Base-by-base conservation (phyloP, 1,140 invertebrate species). In the Megalopta genalis region DNA sequence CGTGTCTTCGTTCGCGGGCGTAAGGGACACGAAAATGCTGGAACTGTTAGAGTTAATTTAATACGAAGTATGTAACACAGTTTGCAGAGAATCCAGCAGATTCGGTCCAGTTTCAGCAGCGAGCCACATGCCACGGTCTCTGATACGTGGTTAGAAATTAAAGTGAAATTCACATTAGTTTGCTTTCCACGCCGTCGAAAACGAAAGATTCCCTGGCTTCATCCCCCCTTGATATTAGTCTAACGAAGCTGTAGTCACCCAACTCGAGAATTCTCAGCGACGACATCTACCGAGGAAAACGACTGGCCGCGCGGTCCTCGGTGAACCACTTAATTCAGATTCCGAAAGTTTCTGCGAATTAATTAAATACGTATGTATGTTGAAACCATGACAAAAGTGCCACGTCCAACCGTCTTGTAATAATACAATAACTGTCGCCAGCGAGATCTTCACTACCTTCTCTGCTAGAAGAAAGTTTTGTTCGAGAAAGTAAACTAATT, bases 61-160 rank as follows among this genome's bases (percentile, higher is more conserved):
- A 72, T 73, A 25, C 14, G 12, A 65, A 79, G 77, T 65, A 65
- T 65, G 62, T 79, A 79, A 79, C 70, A 60, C 69, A 65, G 70
- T 79, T 71, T 39, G 27, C 9, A 10, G 39, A 27, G 75, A 25
- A 63, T 77, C 42, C 27, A 37, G 14, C 8, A 6, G 27, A 8
- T 18, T 32, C n/a, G 75, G 59, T 39, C 67, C 7, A 71, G 75
- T 62, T 70, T 70, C 25, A 16, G 37, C 32, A 46, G 67, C 42
- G 37, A 25, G 42, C 57, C 52, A 23, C 23, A 66, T 63, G 60
- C 49, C 71, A 42, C 32, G 57, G 57, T 39, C 57, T 57, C 54
- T 18, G 62, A 76, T 69, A 76, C 73, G 72, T 80, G 46, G 78
- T 64, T 37, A 52, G 78, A 76, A 80, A 80, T 76, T 80, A 76